Evolutionary conservation across 2,888 invertebrate genomes (phyloP).

Genomic region (Physocephala rufipes): DNA sequence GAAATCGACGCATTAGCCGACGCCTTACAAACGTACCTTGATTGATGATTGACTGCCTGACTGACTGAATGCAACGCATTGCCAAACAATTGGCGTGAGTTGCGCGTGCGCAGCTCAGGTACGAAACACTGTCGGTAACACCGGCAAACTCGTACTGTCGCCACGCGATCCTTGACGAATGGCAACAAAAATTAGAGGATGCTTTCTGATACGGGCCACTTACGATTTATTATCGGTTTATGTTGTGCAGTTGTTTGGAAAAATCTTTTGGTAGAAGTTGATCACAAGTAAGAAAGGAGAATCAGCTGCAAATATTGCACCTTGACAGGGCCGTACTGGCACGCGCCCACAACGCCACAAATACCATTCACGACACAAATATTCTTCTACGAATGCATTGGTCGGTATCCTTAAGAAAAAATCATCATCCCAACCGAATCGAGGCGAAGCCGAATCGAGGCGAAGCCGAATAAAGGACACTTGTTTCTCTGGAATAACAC

Average conservation of each 20-base stretch:
- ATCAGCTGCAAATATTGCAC: constrained; percentile 32
- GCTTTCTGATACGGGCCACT: not conserved
- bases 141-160: constrained; percentile 38
- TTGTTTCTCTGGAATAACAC: constrained; percentile 12
- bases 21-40: too few species aligned
- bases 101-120: constrained; percentile 44
- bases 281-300: not conserved
- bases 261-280: constrained; percentile 13
- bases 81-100: constrained; percentile 54
- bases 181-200: constrained; percentile 4
- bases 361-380: not conserved
- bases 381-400: not conserved
- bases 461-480: constrained; percentile 16
- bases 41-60: constrained; percentile 29
- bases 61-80: constrained; percentile 39
- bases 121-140: constrained; percentile 28
- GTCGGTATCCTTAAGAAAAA: not conserved
- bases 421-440: not conserved
- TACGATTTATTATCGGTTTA: not conserved
- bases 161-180: constrained; percentile 53
- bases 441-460: not conserved
- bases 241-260: not conserved
- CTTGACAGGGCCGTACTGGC: constrained; percentile 8
- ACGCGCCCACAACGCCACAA: not conserved
- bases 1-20: not conserved